Base-by-base conservation (phyloP, 1,140 invertebrate species). In the Cherax destructor region DNA sequence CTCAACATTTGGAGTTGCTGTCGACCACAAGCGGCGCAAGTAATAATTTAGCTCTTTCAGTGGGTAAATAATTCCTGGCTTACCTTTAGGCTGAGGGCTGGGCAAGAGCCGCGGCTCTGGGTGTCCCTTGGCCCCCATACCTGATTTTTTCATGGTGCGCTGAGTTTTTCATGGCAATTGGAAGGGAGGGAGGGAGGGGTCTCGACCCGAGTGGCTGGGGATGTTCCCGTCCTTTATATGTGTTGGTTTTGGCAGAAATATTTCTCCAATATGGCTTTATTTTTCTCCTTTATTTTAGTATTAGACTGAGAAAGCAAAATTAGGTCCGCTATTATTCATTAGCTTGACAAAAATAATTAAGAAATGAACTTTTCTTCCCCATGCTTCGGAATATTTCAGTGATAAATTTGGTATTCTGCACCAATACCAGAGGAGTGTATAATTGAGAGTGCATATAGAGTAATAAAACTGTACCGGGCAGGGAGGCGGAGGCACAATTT, bases 101-200 rank as follows among this genome's bases (percentile, higher is more conserved):
- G 72, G 85, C 85, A 78, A 49, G 85, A 52, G 85, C 74, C 52
- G 72, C 18, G 50, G 30, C 85, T 61, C 72, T 59, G 74, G 74
- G 84, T 74, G 74, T 56, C 85, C 85, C 85, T 78, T 74, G n/a
- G 74, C 50, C 85, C 72, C 85, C 85, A 86, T 86, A 86, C 56
- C 85, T 86, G 85, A 86, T 86, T 86, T 86, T 86, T 86, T 86
- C 85, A 86, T 86, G 85, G 85, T 74, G 85, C 74, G 74, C 74
- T 86, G 69, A 78, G 85, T 86, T 86, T 86, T 86, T 86, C 85
- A 86, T 86, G 74, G 85, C 74, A 86, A 41, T 76, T 78, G 72
- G 85, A 86, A 47, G 74, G 85, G 76, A 77, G 76, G 76, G 74
- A 50, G 84, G 80, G 80, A 61, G 52, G 56, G 52, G 52, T 56